phyloP scores from a whole-genome alignment of 1,140 invertebrate species.

The Campodea augens region DNA sequence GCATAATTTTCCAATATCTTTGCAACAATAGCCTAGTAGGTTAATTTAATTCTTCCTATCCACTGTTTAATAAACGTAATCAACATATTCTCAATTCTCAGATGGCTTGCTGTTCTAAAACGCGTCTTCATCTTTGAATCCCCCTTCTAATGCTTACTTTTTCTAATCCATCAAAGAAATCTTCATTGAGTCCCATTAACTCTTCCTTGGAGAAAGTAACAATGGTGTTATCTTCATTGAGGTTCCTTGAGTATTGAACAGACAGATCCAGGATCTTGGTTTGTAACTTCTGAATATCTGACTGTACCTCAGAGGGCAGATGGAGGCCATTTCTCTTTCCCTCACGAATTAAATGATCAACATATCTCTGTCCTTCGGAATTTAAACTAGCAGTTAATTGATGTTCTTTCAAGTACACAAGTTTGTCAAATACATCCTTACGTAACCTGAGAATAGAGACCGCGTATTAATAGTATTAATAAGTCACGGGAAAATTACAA shows the following conservation, averaged over 20 bases:
- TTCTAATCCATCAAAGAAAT: slow-evolving; percentile 26
- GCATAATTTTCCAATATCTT: too few species aligned
- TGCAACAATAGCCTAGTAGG: too few species aligned
- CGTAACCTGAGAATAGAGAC: slow-evolving; percentile 33
- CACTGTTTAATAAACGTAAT: too few species aligned
- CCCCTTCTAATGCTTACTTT: slow-evolving; percentile 18
- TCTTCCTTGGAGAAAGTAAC: slow-evolving; percentile 28
- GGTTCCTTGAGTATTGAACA: slow-evolving; percentile 30
- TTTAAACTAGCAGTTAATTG: slow-evolving; percentile 15
- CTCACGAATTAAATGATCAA: slow-evolving; percentile 27
- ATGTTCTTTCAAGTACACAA: slow-evolving; percentile 24
- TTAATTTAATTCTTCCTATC: too few species aligned
- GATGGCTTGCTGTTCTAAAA: too few species aligned
- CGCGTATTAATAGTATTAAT: too few species aligned
- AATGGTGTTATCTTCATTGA: slow-evolving; percentile 31
- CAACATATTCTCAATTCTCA: too few species aligned
- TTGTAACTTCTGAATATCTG: slow-evolving; percentile 28
- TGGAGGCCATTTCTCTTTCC: slow-evolving; percentile 32
- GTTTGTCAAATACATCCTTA: slow-evolving; percentile 30
- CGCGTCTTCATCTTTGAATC: too few species aligned
- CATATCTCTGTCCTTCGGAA: slow-evolving; percentile 24
- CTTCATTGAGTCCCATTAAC: slow-evolving; percentile 25
- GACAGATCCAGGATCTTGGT: slow-evolving; percentile 28
- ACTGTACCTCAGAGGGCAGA: slow-evolving; percentile 24
- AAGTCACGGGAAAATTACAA: too few species aligned